Conservation (phyloP, 30 jellyfish, hydroid and myxozoan species). For the Turritopsis rubra region DNA sequence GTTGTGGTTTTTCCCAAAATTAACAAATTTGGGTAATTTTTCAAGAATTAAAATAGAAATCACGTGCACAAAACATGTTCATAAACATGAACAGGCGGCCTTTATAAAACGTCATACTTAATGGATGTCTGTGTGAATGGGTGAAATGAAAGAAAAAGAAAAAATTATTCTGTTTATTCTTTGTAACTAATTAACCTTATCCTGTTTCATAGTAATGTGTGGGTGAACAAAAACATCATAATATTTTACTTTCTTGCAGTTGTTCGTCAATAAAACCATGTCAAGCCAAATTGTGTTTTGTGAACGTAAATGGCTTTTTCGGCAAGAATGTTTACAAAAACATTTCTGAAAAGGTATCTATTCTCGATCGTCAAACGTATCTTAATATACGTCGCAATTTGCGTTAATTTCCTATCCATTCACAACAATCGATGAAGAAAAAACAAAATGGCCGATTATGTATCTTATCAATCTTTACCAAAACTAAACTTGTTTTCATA, state of each 20-base stretch:
- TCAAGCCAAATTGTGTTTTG: neutral
- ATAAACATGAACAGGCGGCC: too few species aligned
- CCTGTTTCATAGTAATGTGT: neutral
- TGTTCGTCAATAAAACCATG: neutral
- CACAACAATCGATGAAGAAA: neutral
- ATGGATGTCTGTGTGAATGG: neutral
- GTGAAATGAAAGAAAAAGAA: neutral
- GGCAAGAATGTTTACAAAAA: neutral
- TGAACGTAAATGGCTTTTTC: neutral
- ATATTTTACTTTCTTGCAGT: neutral
- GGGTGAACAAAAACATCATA: neutral
- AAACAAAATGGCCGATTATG: neutral
- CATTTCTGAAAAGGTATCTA: neutral
- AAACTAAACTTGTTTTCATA: too few species aligned
- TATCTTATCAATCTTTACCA: too few species aligned
- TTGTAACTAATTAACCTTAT: neutral
- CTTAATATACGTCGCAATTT: too few species aligned
- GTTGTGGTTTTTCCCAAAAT: too few species aligned
- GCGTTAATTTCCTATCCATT: neutral
- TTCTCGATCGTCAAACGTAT: too few species aligned
- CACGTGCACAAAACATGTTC: too few species aligned
- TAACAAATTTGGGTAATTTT: too few species aligned
- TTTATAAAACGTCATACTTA: neutral
- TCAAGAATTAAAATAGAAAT: too few species aligned
- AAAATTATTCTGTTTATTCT: neutral